Base-by-base conservation (phyloP, 2,797 vertebrate genomes). In the Toxotes lorentzi region DNA sequence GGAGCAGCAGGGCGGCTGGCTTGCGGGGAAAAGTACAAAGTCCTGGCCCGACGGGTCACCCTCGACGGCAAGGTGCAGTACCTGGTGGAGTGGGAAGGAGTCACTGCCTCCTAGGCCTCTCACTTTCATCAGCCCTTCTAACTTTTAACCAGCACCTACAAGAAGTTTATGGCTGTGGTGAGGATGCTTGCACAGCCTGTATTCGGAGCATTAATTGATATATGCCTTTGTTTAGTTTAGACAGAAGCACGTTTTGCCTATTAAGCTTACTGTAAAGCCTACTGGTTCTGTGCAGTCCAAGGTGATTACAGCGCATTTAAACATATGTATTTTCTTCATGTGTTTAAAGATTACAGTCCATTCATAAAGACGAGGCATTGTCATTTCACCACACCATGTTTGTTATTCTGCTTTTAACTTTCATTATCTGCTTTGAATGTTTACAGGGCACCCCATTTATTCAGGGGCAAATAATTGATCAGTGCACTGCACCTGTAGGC, bases 1-100 rank as follows among this genome's bases (percentile, higher is more conserved):
- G 98, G 98, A 87, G 97, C 97, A 64, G 97, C 98, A 3, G 98
- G 98, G 83, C 97, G 98, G 85, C 96, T 99, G 96, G 97, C 97
- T 50, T 99, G 98, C 59, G 98, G 98, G 19, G 98, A 99, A 88
- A 98, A 99, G 77, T 99, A 99, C 88, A 96, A 97, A 74, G 96
- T 99, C 58, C 91, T 99, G 91, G 98, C 98, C 87, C 96, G 97
- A 59, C 95, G 97, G 63, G 97, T 99, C 92, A 99, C 98, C 0
- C 95, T 98, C 45, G 98, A 99, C 21, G 98, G 98, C 68, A 99
- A 98, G 94, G 98, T 99, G 93, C 97, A 99, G 97, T 99, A 99
- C 89, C 96, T 99, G 88, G 97, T 99, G 92, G 97, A 99, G 88
- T 99, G 98, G 98, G 98, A 99, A 93, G 98, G 98, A 84, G 97